Conservation (phyloP, 2,113 vertebrate genomes). For the Sebastes schlegelii region DNA sequence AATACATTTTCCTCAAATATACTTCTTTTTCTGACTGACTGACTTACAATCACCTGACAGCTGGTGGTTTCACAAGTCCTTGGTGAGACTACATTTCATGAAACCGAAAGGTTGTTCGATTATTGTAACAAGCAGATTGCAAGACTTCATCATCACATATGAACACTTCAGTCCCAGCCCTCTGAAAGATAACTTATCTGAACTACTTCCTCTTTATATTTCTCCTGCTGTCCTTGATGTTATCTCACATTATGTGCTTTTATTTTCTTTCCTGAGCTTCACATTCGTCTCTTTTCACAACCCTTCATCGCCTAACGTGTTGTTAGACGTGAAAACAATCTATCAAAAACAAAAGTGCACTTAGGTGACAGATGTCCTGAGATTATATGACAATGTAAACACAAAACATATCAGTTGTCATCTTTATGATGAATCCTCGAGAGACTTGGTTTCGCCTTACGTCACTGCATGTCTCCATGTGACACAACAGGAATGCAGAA, state of each 20-base stretch:
- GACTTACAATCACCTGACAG: slow-evolving; percentile 35
- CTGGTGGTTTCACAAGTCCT: background rate
- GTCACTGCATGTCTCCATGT: slow-evolving; percentile 35
- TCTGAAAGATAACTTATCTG: slow-evolving; percentile 39
- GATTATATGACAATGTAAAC: background rate
- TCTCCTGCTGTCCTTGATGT: slow-evolving; percentile 14
- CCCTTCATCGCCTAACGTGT: too few relatives aligned
- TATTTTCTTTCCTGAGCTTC: background rate
- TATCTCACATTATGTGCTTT: slow-evolving; percentile 10
- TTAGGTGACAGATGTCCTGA: background rate
- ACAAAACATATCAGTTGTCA: background rate
- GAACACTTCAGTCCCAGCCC: background rate
- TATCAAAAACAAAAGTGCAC: too few relatives aligned
- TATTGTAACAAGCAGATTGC: background rate
- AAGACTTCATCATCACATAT: slow-evolving; percentile 16
- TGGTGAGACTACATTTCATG: background rate
- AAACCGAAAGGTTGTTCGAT: background rate
- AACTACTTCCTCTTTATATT: slow-evolving; percentile 51
- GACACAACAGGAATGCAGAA: slow-evolving; percentile 65
- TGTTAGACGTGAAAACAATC: background rate
- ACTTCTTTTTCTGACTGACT: slow-evolving; percentile 23
- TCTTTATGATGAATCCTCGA: background rate
- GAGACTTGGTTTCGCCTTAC: background rate
- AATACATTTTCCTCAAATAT: background rate
- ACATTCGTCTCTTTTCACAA: background rate